Evolutionary conservation across 1,140 invertebrate species (phyloP).

Genomic region (Drosophila murphyi): DNA sequence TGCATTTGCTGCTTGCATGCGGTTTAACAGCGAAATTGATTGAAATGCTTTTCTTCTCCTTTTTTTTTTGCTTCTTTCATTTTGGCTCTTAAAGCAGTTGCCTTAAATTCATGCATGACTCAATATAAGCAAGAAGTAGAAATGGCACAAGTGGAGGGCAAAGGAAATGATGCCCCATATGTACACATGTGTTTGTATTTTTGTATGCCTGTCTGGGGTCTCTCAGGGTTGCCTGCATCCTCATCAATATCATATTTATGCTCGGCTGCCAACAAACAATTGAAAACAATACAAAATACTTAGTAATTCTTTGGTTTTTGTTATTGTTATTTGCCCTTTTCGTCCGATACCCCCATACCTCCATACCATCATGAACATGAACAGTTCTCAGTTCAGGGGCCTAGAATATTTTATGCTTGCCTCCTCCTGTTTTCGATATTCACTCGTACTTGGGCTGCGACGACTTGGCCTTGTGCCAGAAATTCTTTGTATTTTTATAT

Average conservation of each 20-base stretch:
- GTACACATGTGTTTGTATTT: background rate
- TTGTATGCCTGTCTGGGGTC: conserved; percentile 4
- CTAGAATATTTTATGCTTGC: conserved; percentile 61
- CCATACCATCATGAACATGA: too few species aligned
- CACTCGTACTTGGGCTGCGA: conserved; percentile 24
- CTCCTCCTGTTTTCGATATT: conserved; percentile 36
- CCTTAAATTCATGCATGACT: conserved; percentile 19
- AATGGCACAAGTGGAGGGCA: background rate
- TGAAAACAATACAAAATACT: conserved; percentile 81
- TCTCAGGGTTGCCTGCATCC: conserved; percentile 43
- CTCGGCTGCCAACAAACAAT: conserved; percentile 78
- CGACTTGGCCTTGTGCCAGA: conserved; percentile 76
- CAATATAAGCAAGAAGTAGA: background rate
- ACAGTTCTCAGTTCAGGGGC: background rate
- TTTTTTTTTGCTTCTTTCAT: background rate
- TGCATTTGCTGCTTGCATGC: conserved; percentile 38
- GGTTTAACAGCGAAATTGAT: conserved; percentile 42
- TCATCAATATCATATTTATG: conserved; percentile 81
- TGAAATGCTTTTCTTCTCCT: conserved; percentile 6
- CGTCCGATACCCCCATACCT: background rate
- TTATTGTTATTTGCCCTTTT: conserved; percentile 32
- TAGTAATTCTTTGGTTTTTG: conserved; percentile 65
- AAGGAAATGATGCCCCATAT: conserved; percentile 3
- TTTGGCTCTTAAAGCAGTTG: conserved; percentile 11
- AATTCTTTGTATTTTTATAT: conserved; percentile 60